Conservation (phyloP, 1,140 invertebrate species). For the Aleiodes sp. region DNA sequence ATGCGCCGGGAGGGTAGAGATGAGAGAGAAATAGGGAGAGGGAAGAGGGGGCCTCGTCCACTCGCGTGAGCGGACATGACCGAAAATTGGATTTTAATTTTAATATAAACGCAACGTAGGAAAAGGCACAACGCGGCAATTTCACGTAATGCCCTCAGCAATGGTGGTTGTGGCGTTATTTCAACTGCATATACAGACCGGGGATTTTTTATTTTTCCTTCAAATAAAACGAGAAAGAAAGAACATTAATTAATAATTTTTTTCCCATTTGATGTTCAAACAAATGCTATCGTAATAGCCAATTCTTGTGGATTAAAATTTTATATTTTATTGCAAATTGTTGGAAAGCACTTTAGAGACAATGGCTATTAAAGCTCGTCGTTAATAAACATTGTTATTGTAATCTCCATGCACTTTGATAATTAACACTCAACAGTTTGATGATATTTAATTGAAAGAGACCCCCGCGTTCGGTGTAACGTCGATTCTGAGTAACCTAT, state of each 20-base stretch:
- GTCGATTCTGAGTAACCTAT: slow-evolving; percentile 33
- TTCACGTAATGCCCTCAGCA: slow-evolving; percentile 21
- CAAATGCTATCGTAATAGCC: neutral
- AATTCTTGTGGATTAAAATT: neutral
- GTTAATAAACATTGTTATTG: slow-evolving; percentile 10
- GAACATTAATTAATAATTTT: neutral
- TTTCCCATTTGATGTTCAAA: neutral
- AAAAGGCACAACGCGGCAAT: slow-evolving; percentile 23
- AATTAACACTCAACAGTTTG: slow-evolving; percentile 27
- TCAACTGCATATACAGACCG: slow-evolving; percentile 19
- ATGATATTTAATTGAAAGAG: slow-evolving; percentile 28
- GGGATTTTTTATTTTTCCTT: neutral
- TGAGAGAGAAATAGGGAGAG: neutral
- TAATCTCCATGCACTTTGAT: neutral
- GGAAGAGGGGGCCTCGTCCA: neutral
- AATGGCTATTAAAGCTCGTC: neutral
- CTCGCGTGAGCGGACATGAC: slow-evolving; percentile 27
- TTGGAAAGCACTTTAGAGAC: neutral
- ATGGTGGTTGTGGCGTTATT: slow-evolving; percentile 20
- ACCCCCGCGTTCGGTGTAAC: slow-evolving; percentile 24
- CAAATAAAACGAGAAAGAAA: neutral
- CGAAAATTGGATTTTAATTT: slow-evolving; percentile 38
- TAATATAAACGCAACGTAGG: slow-evolving; percentile 20
- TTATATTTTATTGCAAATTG: neutral
- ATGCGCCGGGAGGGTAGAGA: neutral